Evolutionary conservation across 2,888 invertebrate species (phyloP).

Genomic region (Tetragonisca angustula): DNA sequence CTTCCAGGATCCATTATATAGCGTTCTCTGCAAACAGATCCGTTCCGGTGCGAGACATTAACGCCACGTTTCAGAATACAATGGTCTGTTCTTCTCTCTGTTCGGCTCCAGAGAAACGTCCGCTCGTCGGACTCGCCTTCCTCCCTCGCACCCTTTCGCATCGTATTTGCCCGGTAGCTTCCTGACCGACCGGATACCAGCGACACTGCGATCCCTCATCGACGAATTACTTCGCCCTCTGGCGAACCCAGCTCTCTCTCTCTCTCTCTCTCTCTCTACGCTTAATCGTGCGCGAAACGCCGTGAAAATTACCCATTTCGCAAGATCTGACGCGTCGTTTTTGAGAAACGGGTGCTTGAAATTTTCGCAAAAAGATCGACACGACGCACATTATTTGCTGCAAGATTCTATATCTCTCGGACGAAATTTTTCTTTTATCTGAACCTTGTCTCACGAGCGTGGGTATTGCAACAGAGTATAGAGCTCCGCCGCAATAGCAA

Average conservation of each 20-base stretch:
- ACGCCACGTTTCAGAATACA: slow-evolving; percentile 53
- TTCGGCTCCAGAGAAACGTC: slow-evolving; percentile 32
- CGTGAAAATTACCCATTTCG: neutral
- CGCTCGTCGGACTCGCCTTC: neutral
- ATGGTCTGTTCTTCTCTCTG: slow-evolving; percentile 34
- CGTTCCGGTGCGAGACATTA: slow-evolving; percentile 71
- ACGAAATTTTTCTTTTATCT: too few species aligned
- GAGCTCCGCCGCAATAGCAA: neutral
- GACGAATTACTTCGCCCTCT: slow-evolving; percentile 8
- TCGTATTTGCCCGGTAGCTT: slow-evolving; percentile 32
- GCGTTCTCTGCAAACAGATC: slow-evolving; percentile 54
- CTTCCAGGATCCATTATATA: slow-evolving; percentile 25
- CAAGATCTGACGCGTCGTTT: neutral
- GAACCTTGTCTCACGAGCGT: too few species aligned
- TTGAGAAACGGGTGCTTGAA: neutral
- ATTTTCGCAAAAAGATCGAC: neutral
- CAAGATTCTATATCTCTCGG: too few species aligned
- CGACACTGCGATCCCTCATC: neutral
- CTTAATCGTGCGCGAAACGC: slow-evolving; percentile 29
- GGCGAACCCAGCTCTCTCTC: slow-evolving; percentile 16
- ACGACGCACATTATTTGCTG: too few species aligned
- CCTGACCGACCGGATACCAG: slow-evolving; percentile 27
- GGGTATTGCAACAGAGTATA: neutral
- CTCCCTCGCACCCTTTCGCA: neutral
- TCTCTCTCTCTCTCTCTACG: too few species aligned